Percentiles rank a stretch among this genome's conserved stretches.
These are phyloP conservation scores for Conchocele bisecta DNA, from an alignment of 2,888 invertebrate species.

Conservation along the genomic window DNA sequence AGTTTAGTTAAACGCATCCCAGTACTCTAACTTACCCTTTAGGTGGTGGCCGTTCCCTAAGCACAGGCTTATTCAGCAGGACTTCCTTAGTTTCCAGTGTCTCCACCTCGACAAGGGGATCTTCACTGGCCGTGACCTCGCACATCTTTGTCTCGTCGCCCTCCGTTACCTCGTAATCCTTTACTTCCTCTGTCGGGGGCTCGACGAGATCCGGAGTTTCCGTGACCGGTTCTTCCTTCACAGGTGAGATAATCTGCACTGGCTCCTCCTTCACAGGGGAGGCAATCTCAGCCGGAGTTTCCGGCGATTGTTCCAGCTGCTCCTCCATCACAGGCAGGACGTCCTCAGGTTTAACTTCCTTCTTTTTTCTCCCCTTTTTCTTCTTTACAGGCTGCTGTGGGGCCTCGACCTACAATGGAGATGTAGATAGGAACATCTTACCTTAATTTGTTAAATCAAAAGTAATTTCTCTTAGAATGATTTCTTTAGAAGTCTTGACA, in stretches of 20 bases:
- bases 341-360: constrained; percentile 83
- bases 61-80: constrained; percentile 17
- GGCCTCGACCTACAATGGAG: no score
- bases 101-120: background rate
- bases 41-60: constrained; percentile 48
- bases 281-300: constrained; percentile 80
- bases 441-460: no score
- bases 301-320: no score
- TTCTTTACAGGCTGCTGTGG: no score
- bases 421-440: no score
- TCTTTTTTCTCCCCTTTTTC: constrained; percentile 93
- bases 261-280: constrained; percentile 63
- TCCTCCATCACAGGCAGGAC: no score
- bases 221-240: background rate
- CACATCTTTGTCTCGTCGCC: background rate
- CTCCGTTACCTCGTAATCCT: background rate
- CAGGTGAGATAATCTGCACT: background rate
- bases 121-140: constrained; percentile 1
- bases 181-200: constrained; percentile 18
- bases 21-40: constrained; percentile 45
- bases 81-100: constrained; percentile 17
- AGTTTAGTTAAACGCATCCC: no score
- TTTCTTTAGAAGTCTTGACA: no score
- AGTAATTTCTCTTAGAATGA: no score
- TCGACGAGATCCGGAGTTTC: background rate